Evolutionary conservation across 2,888 invertebrate genomes (phyloP).

Genomic region (Oxystoma pomonae): DNA sequence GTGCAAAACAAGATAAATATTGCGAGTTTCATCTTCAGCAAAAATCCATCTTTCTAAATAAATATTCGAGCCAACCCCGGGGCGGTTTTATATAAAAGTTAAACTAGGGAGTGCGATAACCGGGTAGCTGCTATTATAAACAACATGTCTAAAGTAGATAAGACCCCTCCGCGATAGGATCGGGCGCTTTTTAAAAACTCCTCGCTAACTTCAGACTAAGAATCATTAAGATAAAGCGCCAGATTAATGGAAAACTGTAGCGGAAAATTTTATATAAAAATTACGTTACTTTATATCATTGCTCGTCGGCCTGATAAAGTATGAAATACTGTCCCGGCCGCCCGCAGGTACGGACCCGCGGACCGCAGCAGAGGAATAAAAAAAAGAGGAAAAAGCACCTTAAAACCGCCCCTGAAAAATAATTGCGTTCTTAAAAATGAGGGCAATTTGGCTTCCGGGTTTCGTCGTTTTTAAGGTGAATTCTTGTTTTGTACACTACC

Average conservation of each 20-base stretch:
- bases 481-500: too few species aligned
- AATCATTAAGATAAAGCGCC: slow-evolving; percentile 49
- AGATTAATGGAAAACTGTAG: slow-evolving; percentile 50
- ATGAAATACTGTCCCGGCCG: slow-evolving; percentile 43
- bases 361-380: too few species aligned
- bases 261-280: slow-evolving; percentile 50
- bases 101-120: slow-evolving; percentile 25
- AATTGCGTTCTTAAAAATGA: slow-evolving; percentile 42
- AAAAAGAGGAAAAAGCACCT: slow-evolving; percentile 32
- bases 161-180: slow-evolving; percentile 33
- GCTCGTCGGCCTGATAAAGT: slow-evolving; percentile 41
- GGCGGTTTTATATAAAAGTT: slow-evolving; percentile 22
- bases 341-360: slow-evolving; percentile 43
- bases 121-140: slow-evolving; percentile 33
- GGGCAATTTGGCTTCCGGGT: slow-evolving; percentile 20
- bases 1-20: background rate
- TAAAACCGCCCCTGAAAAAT: slow-evolving; percentile 32
- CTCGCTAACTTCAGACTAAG: slow-evolving; percentile 46
- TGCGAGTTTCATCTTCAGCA: background rate
- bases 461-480: too few species aligned
- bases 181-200: slow-evolving; percentile 43
- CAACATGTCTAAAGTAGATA: slow-evolving; percentile 39
- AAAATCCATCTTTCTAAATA: slow-evolving; percentile 27
- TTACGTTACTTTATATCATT: slow-evolving; percentile 49
- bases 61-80: slow-evolving; percentile 21